Base-by-base conservation (phyloP, 2,113 vertebrate genomes). In the Galeopterus variegatus region DNA sequence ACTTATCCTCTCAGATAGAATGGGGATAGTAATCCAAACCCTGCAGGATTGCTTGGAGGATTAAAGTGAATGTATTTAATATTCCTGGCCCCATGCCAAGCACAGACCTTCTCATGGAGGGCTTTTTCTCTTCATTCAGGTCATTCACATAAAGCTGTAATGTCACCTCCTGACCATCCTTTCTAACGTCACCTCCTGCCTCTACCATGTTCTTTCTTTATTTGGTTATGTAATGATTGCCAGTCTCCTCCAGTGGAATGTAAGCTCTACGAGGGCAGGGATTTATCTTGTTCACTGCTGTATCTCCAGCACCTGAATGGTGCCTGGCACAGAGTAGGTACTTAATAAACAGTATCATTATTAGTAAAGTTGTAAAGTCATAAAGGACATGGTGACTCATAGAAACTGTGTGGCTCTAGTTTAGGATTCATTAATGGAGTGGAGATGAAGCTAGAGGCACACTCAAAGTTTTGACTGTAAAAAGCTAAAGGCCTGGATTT, bases 331-430 rank as follows among this genome's bases (percentile, higher is more conserved):
- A 94, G 36, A 88, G 18, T 45, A 62, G 8, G 31, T 77, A 1
- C 41, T 95, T 93, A 94, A 65, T 65, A 77, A 94, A 65, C 72
- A 60, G 58, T 77, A 83, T 24, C 41, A 75, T 69, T 90, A 31
- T 67, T 19, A 50, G 48, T 70, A 56, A 79, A n/a, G 48, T 81
- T 54, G 88, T 41, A 77, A 69, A 77, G 33, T 41, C 33, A n/a
- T 83, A 36, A 58, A 84, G 36, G 73, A 79, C 17, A 41, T 88
- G 62, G 24, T 56, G n/a, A 67, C 18, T 94, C 24, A 82, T 65
- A 83, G 36, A 88, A 15, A 45, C 58, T 65, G 50, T 73, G 28
- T 87, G 26, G 15, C 56, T 94, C 2, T 72, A 72, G 36, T 18
- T 82, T 31, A 52, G 56, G 41, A n/a, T 54, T 92, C 50, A 45